Base-by-base conservation (phyloP, 2,888 invertebrate species). In the Trichacis sp. region DNA sequence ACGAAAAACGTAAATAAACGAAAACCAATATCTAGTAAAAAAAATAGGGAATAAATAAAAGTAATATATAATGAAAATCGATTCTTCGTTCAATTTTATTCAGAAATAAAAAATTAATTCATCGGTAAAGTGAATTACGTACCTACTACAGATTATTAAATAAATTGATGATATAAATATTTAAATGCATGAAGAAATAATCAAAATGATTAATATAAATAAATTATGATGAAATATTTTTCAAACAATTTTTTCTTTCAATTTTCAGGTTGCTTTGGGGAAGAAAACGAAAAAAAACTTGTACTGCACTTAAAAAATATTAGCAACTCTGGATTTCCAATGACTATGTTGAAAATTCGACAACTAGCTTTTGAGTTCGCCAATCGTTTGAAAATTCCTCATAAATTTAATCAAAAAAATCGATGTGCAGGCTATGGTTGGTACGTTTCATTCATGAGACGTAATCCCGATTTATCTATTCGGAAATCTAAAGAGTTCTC, bases 201-300 rank as follows among this genome's bases (percentile, higher is more conserved):
- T 8, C 8, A 8, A 24, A 24, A 24, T 8, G 8, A 24, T 3
- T 24, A 24, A 24, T 24, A 8, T 5, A 24, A 24, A 24, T 24
- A 24, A 24, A 8, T 24, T 24, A 8, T 24, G 24, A 24, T 24
- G 24, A 8, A 24, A 24, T 8, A 24, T 8, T 3, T 24, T 24
- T 8, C 3, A 24, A 24, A 24, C 3, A 24, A 24, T 24, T 5
- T 3, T 24, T 33, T 33, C 2, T 33, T 33, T n/a, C 8, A 33
- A 33, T 33, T 33, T 33, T 33, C 33, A n/a, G 33, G 33, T 33
- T 33, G 33, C 33, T n/a, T 33, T n/a, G 33, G 33, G n/a, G 33
- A 33, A 33, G 33, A 33, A 33, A 33, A 33, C 33, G 33, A 33
- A 33, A 33, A 33, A 6, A 33, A 33, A 33, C 33, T 33, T 33